Evolutionary conservation across 2,888 invertebrate species (phyloP), one percentile per base, ranked within the genome.

Genomic region (Ophion ellenae): DNA sequence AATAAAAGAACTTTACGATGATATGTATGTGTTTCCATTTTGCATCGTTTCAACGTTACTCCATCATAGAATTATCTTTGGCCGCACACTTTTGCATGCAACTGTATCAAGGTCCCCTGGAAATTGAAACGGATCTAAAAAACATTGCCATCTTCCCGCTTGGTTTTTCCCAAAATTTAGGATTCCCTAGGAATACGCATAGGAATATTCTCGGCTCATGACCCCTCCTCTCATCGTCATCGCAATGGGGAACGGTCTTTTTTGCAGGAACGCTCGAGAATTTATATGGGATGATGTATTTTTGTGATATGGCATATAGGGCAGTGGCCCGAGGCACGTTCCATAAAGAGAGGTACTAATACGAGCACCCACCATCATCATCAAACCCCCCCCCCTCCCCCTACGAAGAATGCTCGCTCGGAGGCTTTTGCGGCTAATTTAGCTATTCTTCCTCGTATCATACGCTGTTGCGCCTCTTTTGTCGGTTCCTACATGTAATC

Each of bases 401-500:
- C 10, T 17, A 57, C 59, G 64, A 74, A 70, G 45, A 69, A 67
- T 81, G 63, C 67, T 57, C 32, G 77, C 81, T 78, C 70, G 53
- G 69, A 70, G 75, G 75, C 85, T 82, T 81, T 77, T 64, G 74
- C 63, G 24, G 63, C 69, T 78, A 82, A 82, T 82, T 85, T 85
- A 79, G 47, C 57, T 70, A 78, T 79, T 79, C 73, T 85, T 82
- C 32, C 67, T 40, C 64, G 69, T 70, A 67, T 76, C 28, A 85
- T 45, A 73, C 75, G 64, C 74, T 74, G 69, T 79, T 78, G 78
- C 73, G 36, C 66, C 20, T 66, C 77, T 79, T 71, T 79, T 78
- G 59, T 78, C 66, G 47, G 59, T 85, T 66, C 75, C 64, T 28
- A 61, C 78, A 63, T 70, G 74, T 70, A 70, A 63, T 59, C 11